Base-by-base conservation (phyloP, 1,140 invertebrate species). In the Drosophila setifemur region DNA sequence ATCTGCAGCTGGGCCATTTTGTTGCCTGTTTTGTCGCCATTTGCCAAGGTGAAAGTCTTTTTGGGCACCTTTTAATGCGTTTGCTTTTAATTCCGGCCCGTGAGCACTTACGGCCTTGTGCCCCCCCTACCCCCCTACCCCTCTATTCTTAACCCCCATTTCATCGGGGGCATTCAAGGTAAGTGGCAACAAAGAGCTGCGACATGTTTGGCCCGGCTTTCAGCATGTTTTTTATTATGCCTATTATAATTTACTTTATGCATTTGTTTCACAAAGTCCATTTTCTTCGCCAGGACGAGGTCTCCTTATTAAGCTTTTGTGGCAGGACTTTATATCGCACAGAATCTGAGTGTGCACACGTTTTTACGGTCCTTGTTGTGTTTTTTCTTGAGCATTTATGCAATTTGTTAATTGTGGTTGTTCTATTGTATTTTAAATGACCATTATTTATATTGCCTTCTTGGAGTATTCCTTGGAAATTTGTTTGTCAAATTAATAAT, bases 181-280 rank as follows among this genome's bases (percentile, higher is more conserved):
- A 79, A 79, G 73, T 79, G 70, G 54, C 64, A 73, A 57, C 48
- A 66, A 73, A 66, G 70, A 39, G 29, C 29, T 73, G 49, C 82
- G 79, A 83, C 79, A 85, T 79, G 68, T 73, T 63, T 58, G 19
- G 35, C 71, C 50, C 68, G 50, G 47, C 49, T 78, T 74, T 85
- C 63, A 83, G 45, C 55, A 55, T 21, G 58, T 75, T 79, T 75
- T 85, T 85, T 85, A 85, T 85, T 86, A 85, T 86, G 75, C 82
- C 79, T 79, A 85, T 85, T 85, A 85, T 85, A 85, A 85, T 85
- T 85, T 85, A 79, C 75, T 85, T 85, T 85, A 85, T 86, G 79
- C 75, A 75, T 79, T 70, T 79, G 58, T 47, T 53, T 52, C 42
- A 40, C 45, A 37, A 16, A 29, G 49, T 42, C 53, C 39, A 19